A percentile compares a stretch with the other conserved stretches of the same genome.
Conservation (phyloP, 2,888 invertebrate genomes). For the Cinara cedri region DNA sequence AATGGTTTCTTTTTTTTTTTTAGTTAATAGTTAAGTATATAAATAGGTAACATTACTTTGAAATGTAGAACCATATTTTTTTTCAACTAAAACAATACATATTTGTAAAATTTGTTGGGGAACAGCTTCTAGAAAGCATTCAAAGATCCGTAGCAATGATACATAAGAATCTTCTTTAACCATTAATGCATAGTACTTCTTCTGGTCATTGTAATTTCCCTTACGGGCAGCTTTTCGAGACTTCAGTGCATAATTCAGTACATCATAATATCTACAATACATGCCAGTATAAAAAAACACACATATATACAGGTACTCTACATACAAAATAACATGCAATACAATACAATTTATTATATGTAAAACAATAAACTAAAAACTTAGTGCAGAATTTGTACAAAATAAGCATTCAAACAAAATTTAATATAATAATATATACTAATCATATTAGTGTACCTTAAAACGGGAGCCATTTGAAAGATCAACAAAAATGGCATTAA, state of each 20-base stretch:
- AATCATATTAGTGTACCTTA: conserved; percentile 65
- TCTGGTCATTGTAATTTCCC: conserved; percentile 69
- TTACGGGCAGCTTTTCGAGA: conserved; percentile 70
- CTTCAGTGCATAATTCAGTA: conserved; percentile 70
- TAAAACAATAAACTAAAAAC: background rate
- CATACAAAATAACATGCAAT: too few species aligned
- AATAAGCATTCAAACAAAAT: too few species aligned
- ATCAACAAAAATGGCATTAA: conserved; percentile 70
- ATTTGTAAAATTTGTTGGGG: conserved; percentile 80
- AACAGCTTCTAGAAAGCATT: conserved; percentile 81
- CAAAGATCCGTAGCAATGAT: conserved; percentile 76
- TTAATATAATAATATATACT: too few species aligned
- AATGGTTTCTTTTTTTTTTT: background rate
- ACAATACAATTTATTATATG: background rate
- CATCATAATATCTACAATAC: conserved; percentile 61
- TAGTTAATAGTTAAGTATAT: background rate
- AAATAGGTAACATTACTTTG: conserved; percentile 40
- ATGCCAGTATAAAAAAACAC: too few species aligned
- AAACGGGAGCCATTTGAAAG: conserved; percentile 76
- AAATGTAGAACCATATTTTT: conserved; percentile 64
- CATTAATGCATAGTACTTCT: conserved; percentile 75
- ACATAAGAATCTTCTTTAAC: conserved; percentile 81
- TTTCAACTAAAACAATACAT: conserved; percentile 71
- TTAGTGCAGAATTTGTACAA: too few species aligned
- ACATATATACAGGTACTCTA: too few species aligned